A percentile compares a stretch with the other conserved stretches of the same genome.
Evolutionary conservation across 2,113 vertebrate species (phyloP).

Genomic region (Tachuris rubrigastra): DNA sequence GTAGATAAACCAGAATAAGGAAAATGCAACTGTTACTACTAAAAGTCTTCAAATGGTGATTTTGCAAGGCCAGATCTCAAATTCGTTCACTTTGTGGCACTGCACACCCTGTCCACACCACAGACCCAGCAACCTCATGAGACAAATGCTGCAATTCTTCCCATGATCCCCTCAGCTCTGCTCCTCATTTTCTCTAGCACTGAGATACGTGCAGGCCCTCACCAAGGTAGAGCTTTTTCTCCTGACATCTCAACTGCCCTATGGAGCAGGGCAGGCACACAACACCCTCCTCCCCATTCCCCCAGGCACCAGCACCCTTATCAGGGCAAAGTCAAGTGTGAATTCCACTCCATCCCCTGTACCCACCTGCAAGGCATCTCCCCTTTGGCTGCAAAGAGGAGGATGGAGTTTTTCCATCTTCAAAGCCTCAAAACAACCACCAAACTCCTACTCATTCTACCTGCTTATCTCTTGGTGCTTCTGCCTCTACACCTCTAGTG

Average conservation of each 20-base stretch:
- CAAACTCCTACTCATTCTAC: neutral
- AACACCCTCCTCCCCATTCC: neutral
- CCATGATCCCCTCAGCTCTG: neutral
- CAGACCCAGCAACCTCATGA: neutral
- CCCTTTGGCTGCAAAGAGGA: neutral
- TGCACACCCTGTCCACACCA: neutral
- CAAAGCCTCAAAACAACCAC: neutral
- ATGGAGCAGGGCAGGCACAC: neutral
- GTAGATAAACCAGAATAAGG: neutral
- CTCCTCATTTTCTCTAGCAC: neutral
- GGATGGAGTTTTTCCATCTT: neutral
- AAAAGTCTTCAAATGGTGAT: neutral
- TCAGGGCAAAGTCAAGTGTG: neutral
- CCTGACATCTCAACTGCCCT: fast-evolving
- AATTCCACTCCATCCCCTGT: neutral
- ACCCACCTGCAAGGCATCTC: neutral
- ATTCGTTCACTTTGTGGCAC: neutral
- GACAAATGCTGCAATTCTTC: neutral
- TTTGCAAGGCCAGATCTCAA: neutral
- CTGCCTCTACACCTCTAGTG: neutral
- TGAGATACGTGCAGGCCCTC: neutral
- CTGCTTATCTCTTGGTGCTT: neutral
- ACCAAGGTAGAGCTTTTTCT: neutral
- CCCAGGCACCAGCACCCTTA: fast-evolving
- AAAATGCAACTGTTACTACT: neutral